Evolutionary conservation across 2,888 invertebrate species (phyloP), one percentile per base, ranked within the genome.

Genomic region (Pelosia muscerda): DNA sequence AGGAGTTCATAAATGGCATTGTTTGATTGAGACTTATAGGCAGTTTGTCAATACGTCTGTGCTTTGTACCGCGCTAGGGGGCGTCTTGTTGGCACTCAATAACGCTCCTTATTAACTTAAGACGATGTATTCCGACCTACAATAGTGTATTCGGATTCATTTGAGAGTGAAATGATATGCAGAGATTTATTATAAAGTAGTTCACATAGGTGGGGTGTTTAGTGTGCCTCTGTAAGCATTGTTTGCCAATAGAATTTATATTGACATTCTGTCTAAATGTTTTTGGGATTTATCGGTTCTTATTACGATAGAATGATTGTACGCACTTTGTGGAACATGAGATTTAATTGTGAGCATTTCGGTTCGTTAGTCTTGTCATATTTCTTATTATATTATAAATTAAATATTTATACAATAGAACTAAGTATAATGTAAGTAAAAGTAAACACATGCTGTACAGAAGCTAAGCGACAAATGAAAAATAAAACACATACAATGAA

Each of bases 121-220:
- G 85, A 83, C 89, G 90, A 88, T 87, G 88, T 83, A 84, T 87
- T 70, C 84, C 85, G 81, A 71, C 77, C 77, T 82, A 86, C 85
- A 85, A 85, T 86, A 75, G 81, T 82, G 84, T 85, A 89, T 92
- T 91, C 85, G 82, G 78, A 89, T 73, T 90, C 91, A 83, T 86
- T 89, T 88, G 90, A 88, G 90, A 90, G 90, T 92, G 92, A 92
- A 93, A 92, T 93, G 93, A 94, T 94, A 94, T 94, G 92, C 93
- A 92, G 86, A 87, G 87, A 89, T 90, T 91, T 90, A 92, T 92
- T 92, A 92, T 86, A 84, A 70, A 70, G 63, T 66, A 83, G 84
- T 92, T 93, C 92, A 89, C 92, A 92, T 86, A 84, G 79, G 81
- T 75, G 65, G 81, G 78, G 75, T 76, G 75, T 66, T 70, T 66